Conservation (phyloP, 2,888 invertebrate species). For the Tillus elongatus region DNA sequence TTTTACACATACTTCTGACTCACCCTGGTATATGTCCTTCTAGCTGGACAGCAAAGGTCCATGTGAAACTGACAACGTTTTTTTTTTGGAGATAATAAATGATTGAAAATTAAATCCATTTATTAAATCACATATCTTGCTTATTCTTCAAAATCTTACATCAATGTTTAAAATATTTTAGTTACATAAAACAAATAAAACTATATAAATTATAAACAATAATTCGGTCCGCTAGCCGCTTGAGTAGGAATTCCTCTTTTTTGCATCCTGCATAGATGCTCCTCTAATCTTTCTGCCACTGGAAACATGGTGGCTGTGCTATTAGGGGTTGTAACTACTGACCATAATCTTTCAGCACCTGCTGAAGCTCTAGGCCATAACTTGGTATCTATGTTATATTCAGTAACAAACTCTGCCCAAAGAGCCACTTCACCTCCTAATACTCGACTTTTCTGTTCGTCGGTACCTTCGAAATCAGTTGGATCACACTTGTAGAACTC, state of each 20-base stretch:
- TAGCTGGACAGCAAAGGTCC: too few species aligned
- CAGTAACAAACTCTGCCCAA: constrained; percentile 80
- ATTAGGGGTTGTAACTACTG: constrained; percentile 36
- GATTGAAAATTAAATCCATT: too few species aligned
- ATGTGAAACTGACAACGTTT: too few species aligned
- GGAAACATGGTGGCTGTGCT: constrained; percentile 21
- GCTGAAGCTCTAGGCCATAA: constrained; percentile 79
- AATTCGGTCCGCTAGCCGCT: constrained; percentile 62
- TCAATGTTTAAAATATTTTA: too few species aligned
- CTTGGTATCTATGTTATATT: constrained; percentile 46
- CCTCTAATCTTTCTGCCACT: constrained; percentile 57
- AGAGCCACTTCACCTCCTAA: constrained; percentile 84
- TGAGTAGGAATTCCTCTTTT: constrained; percentile 58
- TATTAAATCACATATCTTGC: too few species aligned
- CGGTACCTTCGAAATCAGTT: constrained; percentile 38
- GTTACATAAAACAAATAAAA: too few species aligned
- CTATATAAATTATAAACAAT: constrained; percentile 47
- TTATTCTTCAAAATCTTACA: too few species aligned
- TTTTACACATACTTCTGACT: too few species aligned
- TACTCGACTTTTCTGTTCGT: constrained; percentile 51
- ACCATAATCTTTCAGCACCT: constrained; percentile 78
- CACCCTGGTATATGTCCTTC: too few species aligned
- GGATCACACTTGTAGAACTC: constrained; percentile 63
- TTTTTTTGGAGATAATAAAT: too few species aligned
- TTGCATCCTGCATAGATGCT: constrained; percentile 63